These are phyloP conservation scores for Meandrina meandrites DNA, from an alignment of 92 coral and sea anemone species.

Conservation along the genomic window DNA sequence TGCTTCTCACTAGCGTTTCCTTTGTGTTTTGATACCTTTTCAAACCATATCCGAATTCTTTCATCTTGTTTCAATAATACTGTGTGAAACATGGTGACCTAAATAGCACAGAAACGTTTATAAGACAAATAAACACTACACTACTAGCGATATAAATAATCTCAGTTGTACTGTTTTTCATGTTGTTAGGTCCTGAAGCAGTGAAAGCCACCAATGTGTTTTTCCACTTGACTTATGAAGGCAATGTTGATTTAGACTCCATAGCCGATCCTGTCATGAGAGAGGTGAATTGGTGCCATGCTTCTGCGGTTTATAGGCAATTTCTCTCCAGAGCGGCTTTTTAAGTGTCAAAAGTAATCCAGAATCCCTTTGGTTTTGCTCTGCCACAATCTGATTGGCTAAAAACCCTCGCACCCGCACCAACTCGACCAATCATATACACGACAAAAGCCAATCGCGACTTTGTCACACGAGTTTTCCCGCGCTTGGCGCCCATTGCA, in stretches of 20 bases:
- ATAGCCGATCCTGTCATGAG: conserved; percentile 88
- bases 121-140: background rate
- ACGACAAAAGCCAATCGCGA: background rate
- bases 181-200: conserved; percentile 85
- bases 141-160: background rate
- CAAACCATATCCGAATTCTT: background rate
- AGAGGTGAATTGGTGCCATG: conserved; percentile 60
- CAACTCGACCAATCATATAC: background rate
- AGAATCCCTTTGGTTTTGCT: background rate
- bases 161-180: background rate
- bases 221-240: conserved; percentile 94
- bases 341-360: background rate
- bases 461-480: background rate
- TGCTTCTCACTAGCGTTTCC: background rate
- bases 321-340: background rate
- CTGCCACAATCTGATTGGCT: background rate
- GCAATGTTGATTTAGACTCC: conserved; percentile 92
- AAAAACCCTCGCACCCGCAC: background rate
- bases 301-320: background rate
- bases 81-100: background rate
- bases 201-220: conserved; percentile 95
- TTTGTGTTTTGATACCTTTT: background rate
- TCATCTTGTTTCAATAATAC: background rate
- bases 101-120: background rate
- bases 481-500: background rate